Evolutionary conservation across 2,888 invertebrate genomes (phyloP), one percentile per base, ranked within the genome.

Genomic region (Chromoteleia sp.): DNA sequence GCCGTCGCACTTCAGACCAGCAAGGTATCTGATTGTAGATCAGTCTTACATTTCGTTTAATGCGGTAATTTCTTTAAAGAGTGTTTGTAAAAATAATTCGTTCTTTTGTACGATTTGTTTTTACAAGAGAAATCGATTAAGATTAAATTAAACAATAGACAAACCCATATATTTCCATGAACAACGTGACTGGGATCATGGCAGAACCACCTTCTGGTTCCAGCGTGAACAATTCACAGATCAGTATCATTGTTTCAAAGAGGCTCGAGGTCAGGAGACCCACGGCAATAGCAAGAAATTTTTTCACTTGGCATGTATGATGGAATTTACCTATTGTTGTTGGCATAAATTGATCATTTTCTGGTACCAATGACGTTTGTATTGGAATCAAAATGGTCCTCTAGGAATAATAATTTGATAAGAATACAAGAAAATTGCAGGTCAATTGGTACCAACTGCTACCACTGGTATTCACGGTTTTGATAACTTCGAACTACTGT

Each of bases 161-260:
- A 77, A 84, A 91, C 90, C 90, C 89, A 58, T 91, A 91, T 78
- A 95, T 93, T 36, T 92, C 92, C 56, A 94, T 91, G 86, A 96
- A 96, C 29, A 94, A 93, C 21, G 93, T 92, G 1, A 94, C 91
- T 0, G 95, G 94, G 43, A 97, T 95, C 85, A 95, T 94, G 0
- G 96, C 95, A 0, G 96, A 95, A 0, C 96, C 97, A 0, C 97
- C 97, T 74, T 97, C 97, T 0, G 97, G 96, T 87, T 97, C 97
- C 81, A 95, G 95, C 0, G 97, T 96, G 61, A 97, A 92, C 0
- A 96, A 93, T 89, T 97, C 96, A 89, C 97, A 97, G 15, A 97
- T 93, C 82, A 96, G 93, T 48, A 95, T 94, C 96, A 97, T 96
- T 0, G 97, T 96, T 87, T 95, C 94, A 1, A 95, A 95, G 12